Base-by-base conservation (phyloP, 2,113 vertebrate genomes). In the Indri indri region DNA sequence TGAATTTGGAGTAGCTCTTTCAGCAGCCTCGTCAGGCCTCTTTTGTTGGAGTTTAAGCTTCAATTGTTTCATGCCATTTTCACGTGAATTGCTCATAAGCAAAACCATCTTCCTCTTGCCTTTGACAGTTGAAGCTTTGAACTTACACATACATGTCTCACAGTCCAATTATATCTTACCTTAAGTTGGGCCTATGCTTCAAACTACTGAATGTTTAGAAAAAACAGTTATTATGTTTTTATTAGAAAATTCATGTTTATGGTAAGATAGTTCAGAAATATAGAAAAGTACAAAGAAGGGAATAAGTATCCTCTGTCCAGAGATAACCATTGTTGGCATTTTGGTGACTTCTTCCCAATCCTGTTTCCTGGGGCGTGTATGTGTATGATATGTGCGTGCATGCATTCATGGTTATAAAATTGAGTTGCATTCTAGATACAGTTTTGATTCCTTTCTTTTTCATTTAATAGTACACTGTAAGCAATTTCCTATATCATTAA, bases 211-310 rank as follows among this genome's bases (percentile, higher is more conserved):
- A 34, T 81, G 5, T 77, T 92, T 71, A 42, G 13, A 42, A 30
- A 79, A 34, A 70, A 63, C 4, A n/a, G 7, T 32, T 52, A 79
- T 76, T 59, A 23, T 20, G 20, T 76, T 66, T 77, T 88, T 80
- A 71, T 93, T 71, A 54, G 47, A 94, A 91, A 85, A 82, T 66
- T 84, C 37, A 50, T 85, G n/a, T 52, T 76, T 94, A 85, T 54
- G n/a, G 3, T 89, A 79, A 86, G 82, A 47, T 88, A 61, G 80
- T 81, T 95, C 68, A 32, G 76, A 94, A 92, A 59, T 59, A 45
- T 0, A 77, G 40, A 54, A 66, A 70, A 66, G 34, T 37, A 4
- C 57, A 73, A 73, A 87, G 40, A 37, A 61, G 17, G 70, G 45
- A 91, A 63, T 57, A 63, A 81, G 42, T 61, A 66, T 57, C 34